phyloP scores from a whole-genome alignment of 1,140 invertebrate species.

The Meloidogyne chitwoodi region DNA sequence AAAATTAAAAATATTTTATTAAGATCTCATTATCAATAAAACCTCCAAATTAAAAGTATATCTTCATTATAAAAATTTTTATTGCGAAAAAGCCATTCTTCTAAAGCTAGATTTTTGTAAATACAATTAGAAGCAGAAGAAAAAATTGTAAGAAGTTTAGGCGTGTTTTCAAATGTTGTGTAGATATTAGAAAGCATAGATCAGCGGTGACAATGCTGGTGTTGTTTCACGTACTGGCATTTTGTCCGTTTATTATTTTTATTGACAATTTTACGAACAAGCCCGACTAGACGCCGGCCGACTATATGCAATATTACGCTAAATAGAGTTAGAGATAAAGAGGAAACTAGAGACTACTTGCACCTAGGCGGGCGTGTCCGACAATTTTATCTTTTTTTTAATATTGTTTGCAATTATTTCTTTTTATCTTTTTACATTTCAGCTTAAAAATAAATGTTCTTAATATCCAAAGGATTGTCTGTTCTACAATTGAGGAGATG shows the following conservation, averaged over 20 bases:
- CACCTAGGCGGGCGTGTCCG: too few relatives aligned
- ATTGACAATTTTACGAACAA: too few relatives aligned
- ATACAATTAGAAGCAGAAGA: slow-evolving; percentile 46
- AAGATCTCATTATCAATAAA: neutral
- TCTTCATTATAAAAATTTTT: slow-evolving; percentile 41
- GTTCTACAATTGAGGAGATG: neutral
- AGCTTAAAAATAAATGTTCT: neutral
- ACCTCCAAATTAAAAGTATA: slow-evolving; percentile 53
- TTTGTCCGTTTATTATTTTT: too few relatives aligned
- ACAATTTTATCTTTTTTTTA: too few relatives aligned
- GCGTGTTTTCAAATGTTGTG: neutral
- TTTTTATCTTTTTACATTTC: neutral
- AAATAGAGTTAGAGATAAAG: too few relatives aligned
- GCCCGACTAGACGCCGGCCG: too few relatives aligned
- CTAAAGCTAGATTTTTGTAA: slow-evolving; percentile 55
- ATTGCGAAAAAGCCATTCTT: slow-evolving; percentile 53
- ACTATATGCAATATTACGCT: too few relatives aligned
- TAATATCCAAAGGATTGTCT: neutral
- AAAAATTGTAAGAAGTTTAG: slow-evolving; percentile 15
- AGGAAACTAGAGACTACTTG: too few relatives aligned
- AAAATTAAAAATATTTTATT: neutral
- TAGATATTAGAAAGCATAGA: neutral
- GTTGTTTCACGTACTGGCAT: too few relatives aligned
- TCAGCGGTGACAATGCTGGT: neutral
- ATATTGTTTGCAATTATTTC: too few relatives aligned